Base-by-base conservation (phyloP, 2,888 invertebrate genomes). In the Sphinx pinastri region DNA sequence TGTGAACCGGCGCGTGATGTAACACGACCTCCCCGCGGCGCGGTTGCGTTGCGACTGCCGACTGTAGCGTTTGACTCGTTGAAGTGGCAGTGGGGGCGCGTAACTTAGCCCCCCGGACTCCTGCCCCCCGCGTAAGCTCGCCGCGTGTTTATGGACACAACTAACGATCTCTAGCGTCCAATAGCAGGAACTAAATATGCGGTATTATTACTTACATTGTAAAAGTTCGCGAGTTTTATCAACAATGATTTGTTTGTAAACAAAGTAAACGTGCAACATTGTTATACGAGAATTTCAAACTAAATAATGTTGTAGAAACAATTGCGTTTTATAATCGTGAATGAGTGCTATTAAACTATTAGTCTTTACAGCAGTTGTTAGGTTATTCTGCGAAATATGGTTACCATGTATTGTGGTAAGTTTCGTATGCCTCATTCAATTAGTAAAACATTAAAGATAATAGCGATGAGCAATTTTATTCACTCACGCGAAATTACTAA, bases 41-140 rank as follows among this genome's bases (percentile, higher is more conserved):
- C 90, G 90, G 85, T 88, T 88, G 82, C 90, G 88, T 88, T 92
- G 88, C 86, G 90, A 92, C 94, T 93, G 92, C 83, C 89, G 85
- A 86, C 85, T 84, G 80, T 81, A 86, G 85, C 85, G 90, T 84
- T 89, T 84, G 84, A 81, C 87, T 89, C 84, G 85, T 88, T 87
- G 85, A 89, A 88, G 90, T 92, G 84, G 91, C 88, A 86, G 88
- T 86, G 90, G 91, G 88, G 90, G 88, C 89, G 88, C 88, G 88
- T 89, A 88, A 89, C 86, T 85, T 86, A 76, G 77, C 81, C 79
- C 84, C 82, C 88, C 84, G 82, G 79, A 82, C 80, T 74, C 83
- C 78, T 81, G 79, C 84, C 78, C 77, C 81, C 85, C 84, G 80
- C 81, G 75, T 83, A 87, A 89, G 90, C 89, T 87, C 81, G 71